Conservation (phyloP, 2,113 vertebrate species). For the Macquaria australasica region DNA sequence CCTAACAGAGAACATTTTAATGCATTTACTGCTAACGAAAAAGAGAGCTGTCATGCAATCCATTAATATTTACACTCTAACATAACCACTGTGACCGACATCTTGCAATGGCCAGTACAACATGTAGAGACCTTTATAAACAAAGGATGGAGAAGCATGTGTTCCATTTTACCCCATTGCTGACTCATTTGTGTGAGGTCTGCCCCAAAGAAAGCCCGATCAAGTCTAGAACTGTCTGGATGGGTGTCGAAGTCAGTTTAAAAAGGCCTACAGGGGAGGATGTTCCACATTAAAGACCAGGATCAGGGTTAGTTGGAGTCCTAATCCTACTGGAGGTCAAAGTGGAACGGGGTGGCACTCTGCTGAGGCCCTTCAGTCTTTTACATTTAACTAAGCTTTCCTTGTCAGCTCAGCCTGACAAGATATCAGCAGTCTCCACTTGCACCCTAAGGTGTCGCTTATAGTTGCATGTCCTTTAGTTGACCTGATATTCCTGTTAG, state of each 20-base stretch:
- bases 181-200: conserved; percentile 64
- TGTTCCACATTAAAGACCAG: conserved; percentile 59
- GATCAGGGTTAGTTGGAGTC: conserved; percentile 55
- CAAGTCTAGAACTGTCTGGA: conserved; percentile 55
- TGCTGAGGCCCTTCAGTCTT: conserved; percentile 22
- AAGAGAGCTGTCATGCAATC: background rate
- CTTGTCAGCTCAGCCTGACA: conserved; percentile 48
- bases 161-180: conserved; percentile 1
- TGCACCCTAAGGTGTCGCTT: conserved; percentile 56
- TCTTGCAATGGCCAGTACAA: background rate
- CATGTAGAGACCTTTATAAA: background rate
- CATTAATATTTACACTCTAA: conserved; percentile 45
- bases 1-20: conserved; percentile 42
- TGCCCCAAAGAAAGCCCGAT: conserved; percentile 30
- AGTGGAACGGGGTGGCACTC: conserved; percentile 45
- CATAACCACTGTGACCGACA: background rate
- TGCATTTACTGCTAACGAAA: conserved; percentile 26
- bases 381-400: conserved; percentile 42
- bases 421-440: conserved; percentile 50
- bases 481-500: conserved; percentile 49
- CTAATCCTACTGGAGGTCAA: conserved; percentile 60
- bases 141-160: conserved; percentile 8
- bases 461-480: conserved; percentile 32
- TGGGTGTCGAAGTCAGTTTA: conserved; percentile 25
- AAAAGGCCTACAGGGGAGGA: conserved; percentile 58